Conservation (phyloP, 2,888 invertebrate species). For the Aphelenchoides bicaudatus region DNA sequence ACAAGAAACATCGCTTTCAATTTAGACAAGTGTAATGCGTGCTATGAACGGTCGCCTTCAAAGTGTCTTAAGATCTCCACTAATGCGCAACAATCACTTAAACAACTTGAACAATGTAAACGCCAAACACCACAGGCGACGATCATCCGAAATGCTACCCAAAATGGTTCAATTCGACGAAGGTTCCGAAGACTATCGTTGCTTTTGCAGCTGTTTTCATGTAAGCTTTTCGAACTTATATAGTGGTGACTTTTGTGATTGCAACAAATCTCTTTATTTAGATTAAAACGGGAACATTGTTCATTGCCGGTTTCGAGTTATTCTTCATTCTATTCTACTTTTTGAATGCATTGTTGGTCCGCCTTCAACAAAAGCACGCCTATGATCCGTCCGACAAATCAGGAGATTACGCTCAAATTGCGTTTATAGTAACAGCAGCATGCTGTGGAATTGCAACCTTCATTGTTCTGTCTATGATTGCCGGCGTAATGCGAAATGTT, state of each 20-base stretch:
- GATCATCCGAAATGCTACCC: constrained; percentile 36
- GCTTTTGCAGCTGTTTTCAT: constrained; percentile 59
- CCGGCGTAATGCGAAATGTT: constrained; percentile 49
- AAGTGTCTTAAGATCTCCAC: constrained; percentile 39
- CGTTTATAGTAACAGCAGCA: constrained; percentile 34
- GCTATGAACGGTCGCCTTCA: constrained; percentile 53
- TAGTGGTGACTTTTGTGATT: too few relatives aligned
- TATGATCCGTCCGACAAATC: constrained; percentile 20
- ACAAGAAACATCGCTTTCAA: too few relatives aligned
- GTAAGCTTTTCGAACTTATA: too few relatives aligned
- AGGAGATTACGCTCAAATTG: constrained; percentile 32
- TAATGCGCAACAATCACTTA: constrained; percentile 41
- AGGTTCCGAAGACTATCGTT: constrained; percentile 53
- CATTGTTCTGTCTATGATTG: constrained; percentile 44
- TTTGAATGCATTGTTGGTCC: constrained; percentile 55
- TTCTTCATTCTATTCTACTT: constrained; percentile 53
- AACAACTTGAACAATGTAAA: constrained; percentile 20
- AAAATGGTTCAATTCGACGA: constrained; percentile 57
- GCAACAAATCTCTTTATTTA: too few relatives aligned
- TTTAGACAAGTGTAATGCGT: constrained; percentile 25
- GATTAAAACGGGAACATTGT: constrained; percentile 56
- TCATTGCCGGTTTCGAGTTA: constrained; percentile 49
- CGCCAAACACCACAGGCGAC: constrained; percentile 21
- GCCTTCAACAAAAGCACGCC: constrained; percentile 50
- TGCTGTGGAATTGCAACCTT: constrained; percentile 39